Conservation (phyloP, 2,113 vertebrate genomes). For the Ranitomeya variabilis region DNA sequence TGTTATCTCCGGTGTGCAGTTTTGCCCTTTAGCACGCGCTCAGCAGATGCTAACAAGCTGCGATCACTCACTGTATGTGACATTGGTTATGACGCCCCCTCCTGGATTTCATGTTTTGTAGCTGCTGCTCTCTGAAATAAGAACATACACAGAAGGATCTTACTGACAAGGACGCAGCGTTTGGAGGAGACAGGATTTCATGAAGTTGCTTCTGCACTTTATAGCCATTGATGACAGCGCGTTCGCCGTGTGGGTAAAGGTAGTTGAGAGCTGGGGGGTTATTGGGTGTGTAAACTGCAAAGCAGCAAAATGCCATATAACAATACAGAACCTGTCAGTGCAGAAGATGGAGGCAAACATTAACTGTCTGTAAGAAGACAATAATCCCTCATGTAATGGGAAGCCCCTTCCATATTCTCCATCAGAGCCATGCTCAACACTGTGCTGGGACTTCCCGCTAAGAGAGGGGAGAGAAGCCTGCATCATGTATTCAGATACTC, state of each 20-base stretch:
- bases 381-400: neutral
- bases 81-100: neutral
- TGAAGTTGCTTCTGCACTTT: neutral
- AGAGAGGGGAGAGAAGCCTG: neutral
- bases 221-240: neutral
- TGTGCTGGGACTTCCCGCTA: neutral
- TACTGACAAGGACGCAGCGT: neutral
- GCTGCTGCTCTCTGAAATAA: neutral
- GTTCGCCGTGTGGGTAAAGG: neutral
- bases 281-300: neutral
- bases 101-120: constrained; percentile 1
- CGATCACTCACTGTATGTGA: neutral
- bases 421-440: neutral
- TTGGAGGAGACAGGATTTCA: neutral
- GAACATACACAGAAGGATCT: neutral
- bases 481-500: neutral
- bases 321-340: neutral
- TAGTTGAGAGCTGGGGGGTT: neutral
- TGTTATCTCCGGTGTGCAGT: neutral
- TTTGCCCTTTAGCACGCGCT: neutral
- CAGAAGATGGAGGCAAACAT: neutral
- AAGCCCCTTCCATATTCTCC: neutral
- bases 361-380: neutral
- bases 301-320: neutral
- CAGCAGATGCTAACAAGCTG: neutral